These are phyloP conservation scores for Cyrtonyx montezumae DNA, from an alignment of 2,113 vertebrate genomes.

Conservation along the genomic window DNA sequence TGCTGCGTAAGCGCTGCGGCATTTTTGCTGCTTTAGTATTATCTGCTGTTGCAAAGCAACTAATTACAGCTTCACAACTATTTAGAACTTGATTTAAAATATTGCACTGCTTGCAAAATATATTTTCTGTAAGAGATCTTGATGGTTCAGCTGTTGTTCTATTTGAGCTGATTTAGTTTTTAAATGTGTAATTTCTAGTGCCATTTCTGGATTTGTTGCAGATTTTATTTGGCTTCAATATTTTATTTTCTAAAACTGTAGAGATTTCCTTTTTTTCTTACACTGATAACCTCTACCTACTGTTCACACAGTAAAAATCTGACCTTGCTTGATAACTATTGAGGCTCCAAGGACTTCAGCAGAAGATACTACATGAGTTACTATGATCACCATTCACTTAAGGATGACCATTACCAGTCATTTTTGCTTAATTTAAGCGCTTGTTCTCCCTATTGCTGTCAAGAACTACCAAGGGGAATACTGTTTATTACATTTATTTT, in stretches of 20 bases:
- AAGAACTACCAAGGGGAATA: neutral
- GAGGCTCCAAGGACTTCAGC: neutral
- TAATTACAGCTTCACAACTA: neutral
- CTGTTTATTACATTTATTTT: neutral
- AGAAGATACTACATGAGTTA: neutral
- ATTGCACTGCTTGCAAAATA: neutral
- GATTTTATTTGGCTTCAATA: neutral
- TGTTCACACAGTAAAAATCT: neutral
- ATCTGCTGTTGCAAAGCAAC: neutral
- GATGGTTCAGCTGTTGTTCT: neutral
- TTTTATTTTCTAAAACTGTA: neutral
- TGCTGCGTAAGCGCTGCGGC: neutral
- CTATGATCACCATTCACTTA: neutral
- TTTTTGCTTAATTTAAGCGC: neutral
- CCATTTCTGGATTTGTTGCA: neutral
- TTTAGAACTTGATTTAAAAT: neutral
- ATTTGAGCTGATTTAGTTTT: neutral
- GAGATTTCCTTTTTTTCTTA: neutral
- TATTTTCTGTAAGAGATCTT: neutral
- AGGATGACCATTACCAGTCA: fast-evolving
- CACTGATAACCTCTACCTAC: neutral
- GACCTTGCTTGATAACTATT: neutral
- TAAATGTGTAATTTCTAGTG: neutral
- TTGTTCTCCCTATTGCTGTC: neutral
- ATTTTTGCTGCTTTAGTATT: neutral